These are phyloP conservation scores for Venustoraphidia nigricollis DNA, from an alignment of 2,888 invertebrate species.

Conservation along the genomic window DNA sequence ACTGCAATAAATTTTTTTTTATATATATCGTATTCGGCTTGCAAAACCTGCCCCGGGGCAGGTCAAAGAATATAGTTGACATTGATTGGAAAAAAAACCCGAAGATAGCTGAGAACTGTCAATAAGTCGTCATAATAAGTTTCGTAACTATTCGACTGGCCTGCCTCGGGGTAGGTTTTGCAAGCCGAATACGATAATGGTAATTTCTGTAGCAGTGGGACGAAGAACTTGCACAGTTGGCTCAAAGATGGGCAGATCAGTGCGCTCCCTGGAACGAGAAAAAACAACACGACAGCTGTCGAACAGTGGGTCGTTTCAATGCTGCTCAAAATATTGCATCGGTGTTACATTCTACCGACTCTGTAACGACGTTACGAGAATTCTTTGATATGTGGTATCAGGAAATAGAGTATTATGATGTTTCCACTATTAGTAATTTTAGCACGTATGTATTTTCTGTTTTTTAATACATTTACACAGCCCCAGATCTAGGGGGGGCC, in stretches of 20 bases:
- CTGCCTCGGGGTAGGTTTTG: too few relatives aligned
- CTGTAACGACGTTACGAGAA: slow-evolving; percentile 13
- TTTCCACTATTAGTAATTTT: slow-evolving; percentile 14
- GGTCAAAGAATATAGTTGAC: too few relatives aligned
- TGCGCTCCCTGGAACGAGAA: slow-evolving; percentile 11
- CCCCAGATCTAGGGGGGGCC: too few relatives aligned
- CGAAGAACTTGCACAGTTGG: slow-evolving; percentile 14
- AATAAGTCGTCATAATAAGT: too few relatives aligned
- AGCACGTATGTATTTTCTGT: slow-evolving; percentile 11
- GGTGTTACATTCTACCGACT: slow-evolving; percentile 9
- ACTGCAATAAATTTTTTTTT: too few relatives aligned
- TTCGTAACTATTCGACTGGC: too few relatives aligned
- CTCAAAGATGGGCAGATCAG: slow-evolving; percentile 17
- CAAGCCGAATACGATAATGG: too few relatives aligned
- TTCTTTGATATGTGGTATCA: slow-evolving; percentile 16
- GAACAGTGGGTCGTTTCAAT: slow-evolving; percentile 13
- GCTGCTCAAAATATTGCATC: slow-evolving; percentile 16
- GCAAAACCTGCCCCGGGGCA: too few relatives aligned
- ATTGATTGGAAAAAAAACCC: too few relatives aligned
- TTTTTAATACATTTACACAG: not conserved
- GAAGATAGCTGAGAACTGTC: too few relatives aligned
- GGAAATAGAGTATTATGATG: slow-evolving; percentile 14
- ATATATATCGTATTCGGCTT: too few relatives aligned
- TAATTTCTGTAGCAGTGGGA: slow-evolving; percentile 13
- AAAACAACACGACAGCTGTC: slow-evolving; percentile 15